These are phyloP conservation scores for Trachops cirrhosus DNA, from an alignment of 2,797 vertebrate genomes.

Conservation along the genomic window DNA sequence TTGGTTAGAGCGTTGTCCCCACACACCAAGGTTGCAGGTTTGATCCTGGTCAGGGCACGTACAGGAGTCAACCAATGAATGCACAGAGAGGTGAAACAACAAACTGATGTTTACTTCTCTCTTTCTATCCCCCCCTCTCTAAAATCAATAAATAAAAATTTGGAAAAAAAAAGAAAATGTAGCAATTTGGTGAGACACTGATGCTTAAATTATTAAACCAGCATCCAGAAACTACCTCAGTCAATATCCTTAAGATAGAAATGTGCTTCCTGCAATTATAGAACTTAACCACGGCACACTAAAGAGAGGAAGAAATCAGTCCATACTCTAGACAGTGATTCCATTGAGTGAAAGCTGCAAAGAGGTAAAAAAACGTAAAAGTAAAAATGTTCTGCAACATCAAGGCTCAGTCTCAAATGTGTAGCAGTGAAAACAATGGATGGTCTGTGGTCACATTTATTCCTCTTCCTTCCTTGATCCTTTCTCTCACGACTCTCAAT, in stretches of 20 bases:
- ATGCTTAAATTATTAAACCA: slow-evolving; percentile 13
- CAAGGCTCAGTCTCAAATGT: background rate
- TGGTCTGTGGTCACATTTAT: background rate
- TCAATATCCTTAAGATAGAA: slow-evolving; percentile 10
- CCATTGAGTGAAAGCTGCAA: background rate
- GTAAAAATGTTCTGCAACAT: background rate
- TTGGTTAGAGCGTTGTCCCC: background rate
- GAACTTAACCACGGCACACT: background rate
- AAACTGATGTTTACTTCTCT: background rate
- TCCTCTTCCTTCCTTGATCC: background rate
- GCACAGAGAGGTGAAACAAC: background rate
- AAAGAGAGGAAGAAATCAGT: background rate
- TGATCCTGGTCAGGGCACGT: background rate
- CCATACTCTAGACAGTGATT: background rate
- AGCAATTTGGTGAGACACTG: slow-evolving; percentile 24
- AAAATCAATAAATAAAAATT: background rate
- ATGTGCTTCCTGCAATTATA: background rate
- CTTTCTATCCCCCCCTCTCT: background rate
- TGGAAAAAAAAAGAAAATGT: background rate
- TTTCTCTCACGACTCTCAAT: background rate
- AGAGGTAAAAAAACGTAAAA: background rate
- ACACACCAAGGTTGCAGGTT: background rate
- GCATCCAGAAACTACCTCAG: background rate
- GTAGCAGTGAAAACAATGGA: background rate
- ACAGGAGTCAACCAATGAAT: too few relatives aligned